Base-by-base conservation (phyloP, 1,140 invertebrate genomes). In the Patella vulgata region DNA sequence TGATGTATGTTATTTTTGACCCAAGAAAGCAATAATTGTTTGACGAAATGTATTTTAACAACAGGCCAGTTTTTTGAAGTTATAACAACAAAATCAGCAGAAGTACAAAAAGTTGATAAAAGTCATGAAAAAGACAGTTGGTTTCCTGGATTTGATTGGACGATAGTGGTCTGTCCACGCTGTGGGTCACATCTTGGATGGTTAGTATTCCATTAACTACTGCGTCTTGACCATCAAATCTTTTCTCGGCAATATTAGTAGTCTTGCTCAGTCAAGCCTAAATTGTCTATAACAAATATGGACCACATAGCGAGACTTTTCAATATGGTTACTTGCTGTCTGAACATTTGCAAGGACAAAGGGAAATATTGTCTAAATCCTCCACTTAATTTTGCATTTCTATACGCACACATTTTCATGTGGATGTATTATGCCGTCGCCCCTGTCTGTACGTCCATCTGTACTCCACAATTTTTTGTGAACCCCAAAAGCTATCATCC, bases 111-210 rank as follows among this genome's bases (percentile, higher is more conserved):
- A 56, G 55, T 56, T 17, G 63, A 62, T 51, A 72, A 77, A 70
- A 59, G 54, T 30, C 36, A 21, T 30, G 27, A 31, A 28, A 65
- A 68, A 47, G 66, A 76, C 64, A 68, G 63, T 30, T 79, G 75
- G 75, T 87, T 82, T 77, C 85, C 85, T 61, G 85, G 85, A 12
- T 86, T 82, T 66, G 77, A 73, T 11, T 87, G 85, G 85, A 85
- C 82, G 65, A 74, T 78, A 46, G 82, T 82, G 58, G 65, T 80
- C 12, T 87, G 86, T 73, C 74, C 79, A 25, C 72, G 77, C 3
- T 87, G 86, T 74, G 73, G 77, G 46, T 33, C 63, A 23, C 83
- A 85, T 59, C 63, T 86, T 59, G 86, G 86, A 61, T 87, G 86
- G 86, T 87, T 76, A 70, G 70, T 68, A 14, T 47, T 23, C 17